These are phyloP conservation scores for Zeus faber DNA, from an alignment of 2,113 vertebrate genomes.

Conservation along the genomic window DNA sequence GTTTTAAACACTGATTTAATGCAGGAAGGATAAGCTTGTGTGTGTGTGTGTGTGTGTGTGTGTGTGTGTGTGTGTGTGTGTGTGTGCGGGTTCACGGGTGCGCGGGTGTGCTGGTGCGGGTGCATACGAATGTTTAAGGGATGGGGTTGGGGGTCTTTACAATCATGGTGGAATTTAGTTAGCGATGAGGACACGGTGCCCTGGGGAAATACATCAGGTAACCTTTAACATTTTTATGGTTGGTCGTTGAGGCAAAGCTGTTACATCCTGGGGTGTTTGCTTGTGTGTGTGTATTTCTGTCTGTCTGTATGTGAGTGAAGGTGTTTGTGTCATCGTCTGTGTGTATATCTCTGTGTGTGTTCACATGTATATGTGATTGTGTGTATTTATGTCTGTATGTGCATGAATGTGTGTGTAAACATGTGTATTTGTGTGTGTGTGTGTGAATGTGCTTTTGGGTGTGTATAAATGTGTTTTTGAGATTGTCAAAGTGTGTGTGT, in stretches of 20 bases:
- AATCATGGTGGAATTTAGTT: neutral
- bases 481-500: slow-evolving; percentile 4
- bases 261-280: neutral
- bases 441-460: neutral
- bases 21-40: neutral
- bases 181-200: neutral
- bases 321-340: slow-evolving; percentile 4
- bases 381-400: neutral
- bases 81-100: neutral
- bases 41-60: neutral
- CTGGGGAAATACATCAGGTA: neutral
- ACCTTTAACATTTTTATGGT: neutral
- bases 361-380: slow-evolving; percentile 4
- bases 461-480: slow-evolving; percentile 4
- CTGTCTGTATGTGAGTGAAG: slow-evolving; percentile 1
- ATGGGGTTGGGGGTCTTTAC: neutral
- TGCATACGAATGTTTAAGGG: neutral
- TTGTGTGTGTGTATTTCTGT: neutral
- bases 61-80: neutral
- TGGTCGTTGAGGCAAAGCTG: neutral
- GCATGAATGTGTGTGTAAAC: neutral
- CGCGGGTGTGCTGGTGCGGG: neutral
- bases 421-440: neutral
- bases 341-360: slow-evolving; percentile 8
- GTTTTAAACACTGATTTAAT: neutral